A percentile compares a stretch with the other conserved stretches of the same genome.
Conservation (phyloP, 2,797 vertebrate genomes). For the Poecile montanus region DNA sequence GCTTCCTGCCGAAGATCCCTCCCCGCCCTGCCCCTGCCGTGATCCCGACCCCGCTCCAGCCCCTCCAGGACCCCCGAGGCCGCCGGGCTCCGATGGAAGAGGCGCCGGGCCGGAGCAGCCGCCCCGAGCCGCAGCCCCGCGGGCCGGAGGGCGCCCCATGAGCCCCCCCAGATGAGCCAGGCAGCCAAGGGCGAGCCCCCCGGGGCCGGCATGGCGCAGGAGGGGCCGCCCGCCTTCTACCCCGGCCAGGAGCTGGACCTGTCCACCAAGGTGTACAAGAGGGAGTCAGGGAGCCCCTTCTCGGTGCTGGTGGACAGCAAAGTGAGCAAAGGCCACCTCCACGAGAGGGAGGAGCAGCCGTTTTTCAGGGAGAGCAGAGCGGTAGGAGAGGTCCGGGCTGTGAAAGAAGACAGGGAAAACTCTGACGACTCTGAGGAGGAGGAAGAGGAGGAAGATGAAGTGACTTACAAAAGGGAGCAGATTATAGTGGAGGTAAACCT, state of each 20-base stretch:
- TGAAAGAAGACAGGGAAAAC: constrained; percentile 86
- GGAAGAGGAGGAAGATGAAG: constrained; percentile 84
- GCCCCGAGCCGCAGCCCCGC: constrained; percentile 61
- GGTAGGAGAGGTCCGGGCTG: constrained; percentile 74
- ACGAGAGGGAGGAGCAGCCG: constrained; percentile 79
- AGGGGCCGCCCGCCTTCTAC: constrained; percentile 87
- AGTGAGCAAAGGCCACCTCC: constrained; percentile 82
- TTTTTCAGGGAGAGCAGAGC: constrained; percentile 81
- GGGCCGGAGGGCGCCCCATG: constrained; percentile 62
- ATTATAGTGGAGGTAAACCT: constrained; percentile 99
- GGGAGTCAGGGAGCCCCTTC: constrained; percentile 90
- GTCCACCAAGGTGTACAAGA: constrained; percentile 91
- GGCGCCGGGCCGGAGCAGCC: constrained; percentile 33
- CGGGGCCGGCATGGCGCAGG: constrained; percentile 90
- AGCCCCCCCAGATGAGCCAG: constrained; percentile 76
- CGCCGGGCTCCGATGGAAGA: constrained; percentile 25
- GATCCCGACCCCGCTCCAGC: background rate
- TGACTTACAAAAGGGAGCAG: constrained; percentile 94
- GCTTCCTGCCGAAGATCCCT: constrained; percentile 50
- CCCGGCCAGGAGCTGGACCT: constrained; percentile 88
- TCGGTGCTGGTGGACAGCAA: constrained; percentile 91
- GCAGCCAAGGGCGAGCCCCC: constrained; percentile 83
- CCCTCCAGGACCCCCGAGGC: background rate
- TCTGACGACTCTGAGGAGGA: constrained; percentile 84
- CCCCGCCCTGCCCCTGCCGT: constrained; percentile 40